phyloP scores from a whole-genome alignment of 2,113 vertebrate species.

The Gavia stellata region DNA sequence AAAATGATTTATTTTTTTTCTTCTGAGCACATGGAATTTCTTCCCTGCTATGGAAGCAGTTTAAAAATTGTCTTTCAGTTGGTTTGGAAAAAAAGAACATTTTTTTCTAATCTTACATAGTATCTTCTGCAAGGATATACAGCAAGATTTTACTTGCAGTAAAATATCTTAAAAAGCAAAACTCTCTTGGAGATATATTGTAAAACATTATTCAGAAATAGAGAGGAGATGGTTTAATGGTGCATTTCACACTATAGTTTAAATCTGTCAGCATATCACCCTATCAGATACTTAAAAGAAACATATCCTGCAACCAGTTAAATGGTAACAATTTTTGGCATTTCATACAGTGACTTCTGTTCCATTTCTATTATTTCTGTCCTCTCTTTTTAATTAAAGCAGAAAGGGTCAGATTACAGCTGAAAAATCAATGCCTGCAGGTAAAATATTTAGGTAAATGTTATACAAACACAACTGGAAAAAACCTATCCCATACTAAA shows the following conservation, averaged over 20 bases:
- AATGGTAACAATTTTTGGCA: neutral
- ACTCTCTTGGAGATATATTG: neutral
- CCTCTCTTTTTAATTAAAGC: neutral
- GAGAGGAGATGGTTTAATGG: neutral
- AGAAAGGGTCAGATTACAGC: neutral
- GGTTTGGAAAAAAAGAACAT: neutral
- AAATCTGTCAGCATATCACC: neutral
- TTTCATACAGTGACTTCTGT: neutral
- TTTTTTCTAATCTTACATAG: neutral
- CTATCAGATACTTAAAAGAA: neutral
- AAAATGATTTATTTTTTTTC: neutral
- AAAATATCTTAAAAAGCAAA: neutral
- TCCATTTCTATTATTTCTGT: neutral
- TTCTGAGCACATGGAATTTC: neutral
- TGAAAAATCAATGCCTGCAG: neutral
- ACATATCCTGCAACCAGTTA: neutral
- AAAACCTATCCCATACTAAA: neutral
- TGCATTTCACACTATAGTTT: neutral
- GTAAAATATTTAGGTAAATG: neutral
- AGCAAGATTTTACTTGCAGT: neutral
- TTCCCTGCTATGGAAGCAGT: neutral
- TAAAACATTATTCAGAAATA: neutral
- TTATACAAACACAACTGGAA: neutral
- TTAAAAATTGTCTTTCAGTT: neutral
- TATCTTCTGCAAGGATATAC: neutral